Conservation (phyloP, 2,888 invertebrate genomes). For the Dexiosoma caninum region DNA sequence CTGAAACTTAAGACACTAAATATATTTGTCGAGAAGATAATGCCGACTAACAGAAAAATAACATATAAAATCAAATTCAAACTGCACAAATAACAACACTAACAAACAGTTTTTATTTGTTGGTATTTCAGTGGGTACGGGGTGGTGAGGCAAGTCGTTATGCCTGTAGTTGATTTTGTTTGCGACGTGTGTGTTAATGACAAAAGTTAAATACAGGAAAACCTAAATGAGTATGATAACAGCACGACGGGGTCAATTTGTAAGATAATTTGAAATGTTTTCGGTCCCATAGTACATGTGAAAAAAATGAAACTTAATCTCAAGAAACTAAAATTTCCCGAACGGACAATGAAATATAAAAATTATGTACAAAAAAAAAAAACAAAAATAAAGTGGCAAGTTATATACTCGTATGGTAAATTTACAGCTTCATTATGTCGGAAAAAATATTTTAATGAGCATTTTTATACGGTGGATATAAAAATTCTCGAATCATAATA, state of each 20-base stretch:
- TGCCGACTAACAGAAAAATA: background rate
- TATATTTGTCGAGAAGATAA: conserved; percentile 8
- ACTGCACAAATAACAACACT: background rate
- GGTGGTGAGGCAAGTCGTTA: conserved; percentile 14
- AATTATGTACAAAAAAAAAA: too few species aligned
- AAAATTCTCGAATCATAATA: too few species aligned
- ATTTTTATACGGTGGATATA: too few species aligned
- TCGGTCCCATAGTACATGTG: background rate
- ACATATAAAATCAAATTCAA: background rate
- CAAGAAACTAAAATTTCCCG: too few species aligned
- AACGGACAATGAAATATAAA: too few species aligned
- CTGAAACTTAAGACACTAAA: conserved; percentile 29
- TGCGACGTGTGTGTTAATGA: conserved; percentile 57
- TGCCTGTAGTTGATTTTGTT: conserved; percentile 32
- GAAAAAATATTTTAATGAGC: too few species aligned
- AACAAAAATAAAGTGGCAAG: too few species aligned
- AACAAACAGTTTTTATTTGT: conserved; percentile 6
- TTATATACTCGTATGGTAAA: too few species aligned
- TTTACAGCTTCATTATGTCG: too few species aligned
- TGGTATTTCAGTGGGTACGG: conserved; percentile 3
- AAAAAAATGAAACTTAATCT: too few species aligned
- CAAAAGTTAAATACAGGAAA: conserved; percentile 61
- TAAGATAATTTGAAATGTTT: background rate
- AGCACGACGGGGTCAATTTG: background rate
- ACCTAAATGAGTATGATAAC: conserved; percentile 32